Evolutionary conservation across 2,888 invertebrate species (phyloP).

Genomic region (Eucera pruinosa): DNA sequence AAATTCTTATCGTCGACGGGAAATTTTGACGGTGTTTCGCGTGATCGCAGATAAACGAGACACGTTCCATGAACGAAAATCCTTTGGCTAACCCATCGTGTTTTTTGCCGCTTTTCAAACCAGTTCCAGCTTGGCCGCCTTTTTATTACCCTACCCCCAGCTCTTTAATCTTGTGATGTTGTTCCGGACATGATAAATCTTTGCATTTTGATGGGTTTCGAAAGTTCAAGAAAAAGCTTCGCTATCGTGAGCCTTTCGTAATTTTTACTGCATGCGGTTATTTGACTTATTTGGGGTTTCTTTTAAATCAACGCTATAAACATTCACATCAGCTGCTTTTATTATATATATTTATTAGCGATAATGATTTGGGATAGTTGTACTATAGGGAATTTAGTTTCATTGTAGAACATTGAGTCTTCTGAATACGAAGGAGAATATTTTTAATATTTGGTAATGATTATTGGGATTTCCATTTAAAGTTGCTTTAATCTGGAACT

Average conservation of each 20-base stretch:
- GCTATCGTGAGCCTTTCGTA: not conserved
- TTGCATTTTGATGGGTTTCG: not conserved
- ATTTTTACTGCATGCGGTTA: not conserved
- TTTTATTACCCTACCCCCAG: constrained; percentile 1
- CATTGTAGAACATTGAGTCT: too few relatives aligned
- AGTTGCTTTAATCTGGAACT: too few relatives aligned
- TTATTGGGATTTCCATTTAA: too few relatives aligned
- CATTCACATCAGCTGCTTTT: too few relatives aligned
- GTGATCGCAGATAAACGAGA: constrained; percentile 41
- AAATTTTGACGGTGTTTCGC: constrained; percentile 39
- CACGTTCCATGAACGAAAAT: constrained; percentile 10
- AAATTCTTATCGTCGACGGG: constrained; percentile 42
- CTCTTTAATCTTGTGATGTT: not conserved
- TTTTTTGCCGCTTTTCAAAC: constrained; percentile 26
- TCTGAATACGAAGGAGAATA: too few relatives aligned
- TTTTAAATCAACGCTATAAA: too few relatives aligned
- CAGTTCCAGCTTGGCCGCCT: constrained; percentile 3
- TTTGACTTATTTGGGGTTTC: not conserved
- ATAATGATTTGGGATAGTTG: too few relatives aligned
- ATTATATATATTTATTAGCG: too few relatives aligned
- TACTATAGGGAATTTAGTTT: too few relatives aligned
- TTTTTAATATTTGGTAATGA: too few relatives aligned
- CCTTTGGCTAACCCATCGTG: not conserved
- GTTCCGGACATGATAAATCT: constrained; percentile 5
- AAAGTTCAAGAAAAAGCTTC: constrained; percentile 3